A percentile compares a stretch with the other conserved stretches of the same genome.
phyloP scores from a whole-genome alignment of 2,113 vertebrate genomes.

The Craseonycteris thonglongyai region DNA sequence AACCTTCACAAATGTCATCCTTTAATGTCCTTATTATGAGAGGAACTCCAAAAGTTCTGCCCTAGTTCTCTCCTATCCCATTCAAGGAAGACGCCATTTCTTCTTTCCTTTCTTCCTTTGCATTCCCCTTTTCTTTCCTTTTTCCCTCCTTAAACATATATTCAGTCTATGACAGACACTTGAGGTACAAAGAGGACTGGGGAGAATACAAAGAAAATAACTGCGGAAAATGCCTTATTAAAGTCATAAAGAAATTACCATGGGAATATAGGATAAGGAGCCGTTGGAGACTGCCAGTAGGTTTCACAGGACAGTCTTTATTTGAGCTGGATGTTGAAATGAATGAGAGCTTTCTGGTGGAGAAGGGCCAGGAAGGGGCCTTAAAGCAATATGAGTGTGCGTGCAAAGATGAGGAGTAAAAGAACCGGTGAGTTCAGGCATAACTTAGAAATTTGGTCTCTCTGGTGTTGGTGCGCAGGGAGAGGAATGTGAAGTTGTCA shows the following conservation, averaged over 20 bases:
- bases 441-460: not conserved
- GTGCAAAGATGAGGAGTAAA: not conserved
- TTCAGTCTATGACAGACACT: not conserved
- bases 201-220: not conserved
- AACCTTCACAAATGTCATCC: not conserved
- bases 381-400: not conserved
- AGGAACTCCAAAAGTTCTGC: not conserved
- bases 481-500: not conserved
- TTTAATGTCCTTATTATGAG: not conserved
- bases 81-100: not conserved
- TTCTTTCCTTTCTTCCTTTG: not conserved
- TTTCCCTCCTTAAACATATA: not conserved
- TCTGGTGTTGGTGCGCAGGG: not conserved
- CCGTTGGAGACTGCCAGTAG: not conserved
- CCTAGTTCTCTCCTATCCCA: not conserved
- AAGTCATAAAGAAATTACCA: not conserved
- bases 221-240: not conserved
- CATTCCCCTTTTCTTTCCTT: not conserved
- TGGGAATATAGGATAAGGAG: not conserved
- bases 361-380: not conserved
- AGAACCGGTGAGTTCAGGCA: not conserved
- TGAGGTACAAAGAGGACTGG: not conserved
- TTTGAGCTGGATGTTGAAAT: not conserved
- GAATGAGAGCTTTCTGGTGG: not conserved
- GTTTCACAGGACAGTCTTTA: not conserved